A percentile compares a stretch with the other conserved stretches of the same genome.
Evolutionary conservation across 1,140 invertebrate genomes (phyloP).

Genomic region (Bursaphelenchus mucronatus): DNA sequence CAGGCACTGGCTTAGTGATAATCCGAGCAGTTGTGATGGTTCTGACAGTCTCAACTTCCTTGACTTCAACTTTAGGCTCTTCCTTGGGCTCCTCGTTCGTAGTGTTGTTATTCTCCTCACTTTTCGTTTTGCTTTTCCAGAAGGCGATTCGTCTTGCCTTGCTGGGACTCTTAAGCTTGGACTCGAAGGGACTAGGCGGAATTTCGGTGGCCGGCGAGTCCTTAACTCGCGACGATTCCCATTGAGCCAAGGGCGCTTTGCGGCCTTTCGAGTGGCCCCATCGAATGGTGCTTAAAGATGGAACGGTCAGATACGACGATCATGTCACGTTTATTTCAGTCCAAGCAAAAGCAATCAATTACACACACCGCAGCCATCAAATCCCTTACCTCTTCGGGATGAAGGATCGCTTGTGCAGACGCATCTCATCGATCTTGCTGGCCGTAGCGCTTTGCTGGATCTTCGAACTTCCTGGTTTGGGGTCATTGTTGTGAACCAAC

Average conservation of each 20-base stretch:
- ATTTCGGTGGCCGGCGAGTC: constrained; percentile 25
- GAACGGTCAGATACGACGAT: no score
- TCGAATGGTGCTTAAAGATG: no score
- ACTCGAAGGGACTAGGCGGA: constrained; percentile 18
- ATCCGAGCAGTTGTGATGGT: constrained; percentile 20
- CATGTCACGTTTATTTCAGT: no score
- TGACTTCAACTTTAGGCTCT: neutral
- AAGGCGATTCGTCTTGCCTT: constrained; percentile 10
- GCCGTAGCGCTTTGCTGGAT: constrained; percentile 6
- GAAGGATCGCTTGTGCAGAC: constrained; percentile 11
- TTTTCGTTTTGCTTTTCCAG: constrained; percentile 13
- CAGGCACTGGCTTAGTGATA: constrained; percentile 5
- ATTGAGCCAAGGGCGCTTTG: neutral
- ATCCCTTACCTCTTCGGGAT: constrained; percentile 13
- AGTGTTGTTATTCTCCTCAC: neutral
- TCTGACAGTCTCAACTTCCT: neutral
- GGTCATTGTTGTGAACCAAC: neutral
- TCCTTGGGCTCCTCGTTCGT: constrained; percentile 1
- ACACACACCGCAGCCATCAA: neutral
- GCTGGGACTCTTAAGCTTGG: neutral
- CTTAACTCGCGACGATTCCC: constrained; percentile 21
- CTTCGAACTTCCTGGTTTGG: no score
- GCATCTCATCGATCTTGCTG: constrained; percentile 13
- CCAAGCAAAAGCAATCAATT: no score
- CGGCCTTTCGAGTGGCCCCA: no score